Conservation (phyloP, 2,888 invertebrate species). For the Ptychoptera albimana region DNA sequence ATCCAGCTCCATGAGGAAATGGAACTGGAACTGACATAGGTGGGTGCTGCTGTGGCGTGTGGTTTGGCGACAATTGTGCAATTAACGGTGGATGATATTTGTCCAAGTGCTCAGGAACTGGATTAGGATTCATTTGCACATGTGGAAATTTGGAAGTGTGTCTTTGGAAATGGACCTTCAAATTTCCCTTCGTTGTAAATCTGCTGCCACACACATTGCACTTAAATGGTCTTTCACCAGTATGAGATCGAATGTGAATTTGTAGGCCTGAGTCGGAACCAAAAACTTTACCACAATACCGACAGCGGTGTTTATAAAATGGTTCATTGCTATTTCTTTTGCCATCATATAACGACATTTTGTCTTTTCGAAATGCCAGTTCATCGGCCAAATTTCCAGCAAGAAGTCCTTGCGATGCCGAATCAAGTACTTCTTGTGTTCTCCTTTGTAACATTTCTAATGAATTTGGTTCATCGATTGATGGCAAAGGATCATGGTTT, state of each 20-base stretch:
- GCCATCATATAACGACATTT: constrained; percentile 51
- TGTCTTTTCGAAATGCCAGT: constrained; percentile 70
- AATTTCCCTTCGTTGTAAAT: constrained; percentile 98
- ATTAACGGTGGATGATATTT: constrained; percentile 79
- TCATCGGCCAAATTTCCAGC: constrained; percentile 85
- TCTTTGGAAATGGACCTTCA: constrained; percentile 97
- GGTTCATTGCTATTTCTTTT: constrained; percentile 68
- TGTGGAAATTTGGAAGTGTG: constrained; percentile 90
- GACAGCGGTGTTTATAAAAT: constrained; percentile 87
- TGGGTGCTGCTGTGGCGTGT: constrained; percentile 19
- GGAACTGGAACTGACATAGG: constrained; percentile 18
- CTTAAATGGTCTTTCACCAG: constrained; percentile 95
- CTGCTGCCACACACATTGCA: constrained; percentile 98
- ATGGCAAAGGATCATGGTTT: constrained; percentile 60
- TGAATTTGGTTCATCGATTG: constrained; percentile 67
- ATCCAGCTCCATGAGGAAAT: constrained; percentile 19
- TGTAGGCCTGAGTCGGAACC: constrained; percentile 93
- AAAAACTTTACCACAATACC: constrained; percentile 91
- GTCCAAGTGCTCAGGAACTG: constrained; percentile 90
- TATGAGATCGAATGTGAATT: constrained; percentile 96
- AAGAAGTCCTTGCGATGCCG: constrained; percentile 79
- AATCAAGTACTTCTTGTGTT: constrained; percentile 85
- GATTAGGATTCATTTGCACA: constrained; percentile 93
- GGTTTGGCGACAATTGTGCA: constrained; percentile 33
- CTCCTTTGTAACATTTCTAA: constrained; percentile 82